phyloP scores from a whole-genome alignment of 2,888 invertebrate species.

The Patella pellucida region DNA sequence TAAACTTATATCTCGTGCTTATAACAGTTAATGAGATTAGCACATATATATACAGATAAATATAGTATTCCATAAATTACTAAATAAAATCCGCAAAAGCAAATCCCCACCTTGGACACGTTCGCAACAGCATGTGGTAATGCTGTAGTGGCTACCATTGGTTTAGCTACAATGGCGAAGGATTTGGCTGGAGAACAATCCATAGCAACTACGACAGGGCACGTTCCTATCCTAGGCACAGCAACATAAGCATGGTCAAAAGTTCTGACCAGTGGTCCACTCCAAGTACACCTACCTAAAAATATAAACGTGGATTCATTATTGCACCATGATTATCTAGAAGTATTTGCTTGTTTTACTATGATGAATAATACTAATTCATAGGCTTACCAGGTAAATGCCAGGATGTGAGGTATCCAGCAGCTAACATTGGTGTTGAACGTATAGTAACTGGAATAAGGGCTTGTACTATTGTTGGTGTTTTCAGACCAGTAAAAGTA shows the following conservation, averaged over 20 bases:
- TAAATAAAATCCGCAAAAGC: too few relatives aligned
- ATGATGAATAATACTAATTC: too few relatives aligned
- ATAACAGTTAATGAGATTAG: too few relatives aligned
- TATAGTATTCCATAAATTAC: too few relatives aligned
- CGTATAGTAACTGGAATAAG: neutral
- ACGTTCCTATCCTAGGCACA: slow-evolving; percentile 20
- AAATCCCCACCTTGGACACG: slow-evolving; percentile 12
- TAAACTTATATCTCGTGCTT: too few relatives aligned
- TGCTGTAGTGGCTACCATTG: neutral
- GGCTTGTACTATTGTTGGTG: neutral
- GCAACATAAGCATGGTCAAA: slow-evolving; percentile 25
- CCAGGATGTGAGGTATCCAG: neutral
- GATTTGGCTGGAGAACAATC: slow-evolving; percentile 32
- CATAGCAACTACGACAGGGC: slow-evolving; percentile 32
- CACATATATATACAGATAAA: too few relatives aligned
- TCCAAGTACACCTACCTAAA: neutral
- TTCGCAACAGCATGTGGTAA: neutral
- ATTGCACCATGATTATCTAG: too few relatives aligned
- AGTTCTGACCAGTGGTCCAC: slow-evolving; percentile 20
- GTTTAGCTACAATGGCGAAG: slow-evolving; percentile 28
- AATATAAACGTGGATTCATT: neutral
- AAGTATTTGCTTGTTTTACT: too few relatives aligned
- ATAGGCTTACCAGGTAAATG: neutral
- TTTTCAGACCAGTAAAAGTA: neutral
- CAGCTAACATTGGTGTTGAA: neutral